Evolutionary conservation across 2,113 vertebrate genomes (phyloP).

Genomic region (Panurus biarmicus): DNA sequence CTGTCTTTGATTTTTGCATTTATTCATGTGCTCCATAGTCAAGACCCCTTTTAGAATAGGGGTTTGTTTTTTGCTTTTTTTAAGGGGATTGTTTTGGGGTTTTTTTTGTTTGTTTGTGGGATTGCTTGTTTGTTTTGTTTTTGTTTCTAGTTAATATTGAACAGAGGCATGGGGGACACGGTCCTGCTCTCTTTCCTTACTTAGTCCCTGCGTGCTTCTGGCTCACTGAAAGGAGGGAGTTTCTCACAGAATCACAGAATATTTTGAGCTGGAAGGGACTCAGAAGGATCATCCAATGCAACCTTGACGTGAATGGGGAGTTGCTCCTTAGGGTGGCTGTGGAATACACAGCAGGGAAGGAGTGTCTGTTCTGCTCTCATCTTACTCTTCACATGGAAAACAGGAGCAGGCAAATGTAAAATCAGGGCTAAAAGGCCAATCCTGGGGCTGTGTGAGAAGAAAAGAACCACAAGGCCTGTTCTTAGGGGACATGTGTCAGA

Average conservation of each 20-base stretch:
- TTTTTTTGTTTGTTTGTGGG: no score
- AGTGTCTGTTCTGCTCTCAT: neutral
- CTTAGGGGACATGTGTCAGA: neutral
- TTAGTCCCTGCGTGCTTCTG: neutral
- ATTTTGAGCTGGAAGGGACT: neutral
- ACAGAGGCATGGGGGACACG: neutral
- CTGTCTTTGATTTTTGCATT: neutral
- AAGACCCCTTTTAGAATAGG: neutral
- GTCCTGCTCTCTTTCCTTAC: neutral
- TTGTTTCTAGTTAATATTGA: neutral
- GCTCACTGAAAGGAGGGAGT: neutral
- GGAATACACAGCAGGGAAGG: neutral
- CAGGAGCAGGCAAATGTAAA: neutral
- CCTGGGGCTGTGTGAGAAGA: neutral
- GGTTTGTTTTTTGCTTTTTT: neutral
- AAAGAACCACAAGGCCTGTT: neutral
- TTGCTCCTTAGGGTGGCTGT: neutral
- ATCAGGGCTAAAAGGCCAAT: neutral
- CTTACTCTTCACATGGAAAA: neutral
- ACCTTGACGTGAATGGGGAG: neutral
- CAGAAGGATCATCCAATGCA: neutral
- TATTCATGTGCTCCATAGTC: neutral
- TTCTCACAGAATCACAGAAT: neutral
- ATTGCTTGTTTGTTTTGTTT: neutral
- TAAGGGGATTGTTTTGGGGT: accelerated